phyloP scores from a whole-genome alignment of 2,797 vertebrate species.

The Tinamus major region DNA sequence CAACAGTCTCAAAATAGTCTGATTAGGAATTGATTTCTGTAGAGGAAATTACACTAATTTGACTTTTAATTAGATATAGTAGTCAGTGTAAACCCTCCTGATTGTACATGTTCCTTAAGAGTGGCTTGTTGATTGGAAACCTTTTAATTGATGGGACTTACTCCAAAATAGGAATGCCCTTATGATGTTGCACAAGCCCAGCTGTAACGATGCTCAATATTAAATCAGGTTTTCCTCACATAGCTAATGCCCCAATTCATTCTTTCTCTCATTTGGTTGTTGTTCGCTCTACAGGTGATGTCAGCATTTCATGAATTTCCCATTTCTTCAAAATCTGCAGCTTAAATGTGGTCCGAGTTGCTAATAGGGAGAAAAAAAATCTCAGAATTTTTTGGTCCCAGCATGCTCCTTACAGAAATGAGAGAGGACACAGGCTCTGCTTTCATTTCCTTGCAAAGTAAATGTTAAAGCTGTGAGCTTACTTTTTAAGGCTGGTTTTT shows the following conservation, averaged over 20 bases:
- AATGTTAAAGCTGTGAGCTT: not conserved
- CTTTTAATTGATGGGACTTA: constrained; percentile 36
- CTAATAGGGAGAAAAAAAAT: not conserved
- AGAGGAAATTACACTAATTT: constrained; percentile 59
- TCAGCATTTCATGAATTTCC: not conserved
- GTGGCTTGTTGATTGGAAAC: constrained; percentile 39
- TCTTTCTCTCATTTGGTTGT: not conserved
- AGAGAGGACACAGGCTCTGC: not conserved
- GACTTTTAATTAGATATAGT: constrained; percentile 56
- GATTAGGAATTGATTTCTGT: constrained; percentile 53
- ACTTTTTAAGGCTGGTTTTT: not conserved
- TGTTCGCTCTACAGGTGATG: not conserved
- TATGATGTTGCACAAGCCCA: not conserved
- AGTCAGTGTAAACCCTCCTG: constrained; percentile 54
- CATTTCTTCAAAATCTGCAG: not conserved
- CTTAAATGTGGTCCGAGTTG: not conserved
- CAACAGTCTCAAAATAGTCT: constrained; percentile 36
- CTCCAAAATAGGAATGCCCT: not conserved
- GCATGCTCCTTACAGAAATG: not conserved
- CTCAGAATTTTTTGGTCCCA: not conserved
- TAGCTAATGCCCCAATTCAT: not conserved
- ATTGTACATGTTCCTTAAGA: constrained; percentile 56
- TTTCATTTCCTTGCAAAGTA: not conserved
- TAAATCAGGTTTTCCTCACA: not conserved
- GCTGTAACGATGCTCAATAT: not conserved